Percentiles rank a stretch among this genome's conserved stretches.
These are phyloP conservation scores for Chirona hameri DNA, from an alignment of 2,888 invertebrate species.

Conservation along the genomic window DNA sequence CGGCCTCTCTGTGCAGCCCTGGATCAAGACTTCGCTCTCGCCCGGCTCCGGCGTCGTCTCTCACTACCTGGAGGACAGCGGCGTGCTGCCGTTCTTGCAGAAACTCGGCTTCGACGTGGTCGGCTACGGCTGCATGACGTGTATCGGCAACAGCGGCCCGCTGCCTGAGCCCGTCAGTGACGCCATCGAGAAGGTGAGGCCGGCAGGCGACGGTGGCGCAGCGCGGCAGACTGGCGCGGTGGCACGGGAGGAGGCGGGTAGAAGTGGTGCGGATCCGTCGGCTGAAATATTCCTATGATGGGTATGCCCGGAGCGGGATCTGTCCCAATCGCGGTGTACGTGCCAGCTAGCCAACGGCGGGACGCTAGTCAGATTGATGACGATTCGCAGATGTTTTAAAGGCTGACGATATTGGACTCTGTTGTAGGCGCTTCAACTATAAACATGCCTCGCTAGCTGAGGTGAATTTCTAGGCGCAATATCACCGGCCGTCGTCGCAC, in stretches of 20 bases:
- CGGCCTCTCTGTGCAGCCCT: constrained; percentile 82
- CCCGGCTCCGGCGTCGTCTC: constrained; percentile 95
- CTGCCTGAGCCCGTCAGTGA: constrained; percentile 85
- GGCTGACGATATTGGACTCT: too few species aligned
- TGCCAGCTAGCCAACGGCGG: too few species aligned
- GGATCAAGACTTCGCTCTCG: constrained; percentile 93
- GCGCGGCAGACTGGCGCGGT: not conserved
- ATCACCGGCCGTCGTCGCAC: too few species aligned
- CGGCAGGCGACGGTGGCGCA: not conserved
- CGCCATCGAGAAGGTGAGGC: constrained; percentile 75
- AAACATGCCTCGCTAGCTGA: too few species aligned
- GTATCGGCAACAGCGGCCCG: constrained; percentile 97
- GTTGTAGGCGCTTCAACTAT: too few species aligned
- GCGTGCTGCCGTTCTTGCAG: constrained; percentile 81
- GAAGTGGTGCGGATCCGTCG: not conserved
- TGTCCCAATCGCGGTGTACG: too few species aligned
- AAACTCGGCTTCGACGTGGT: constrained; percentile 89
- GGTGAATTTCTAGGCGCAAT: too few species aligned
- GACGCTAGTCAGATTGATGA: too few species aligned
- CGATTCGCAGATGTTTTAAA: too few species aligned
- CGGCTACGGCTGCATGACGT: constrained; percentile 99
- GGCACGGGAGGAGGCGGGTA: not conserved
- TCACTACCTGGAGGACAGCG: constrained; percentile 83
- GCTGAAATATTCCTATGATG: too few species aligned
- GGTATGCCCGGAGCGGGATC: too few species aligned